A percentile compares a stretch with the other conserved stretches of the same genome.
phyloP scores from a whole-genome alignment of 2,113 vertebrate genomes.

The Mirounga angustirostris region DNA sequence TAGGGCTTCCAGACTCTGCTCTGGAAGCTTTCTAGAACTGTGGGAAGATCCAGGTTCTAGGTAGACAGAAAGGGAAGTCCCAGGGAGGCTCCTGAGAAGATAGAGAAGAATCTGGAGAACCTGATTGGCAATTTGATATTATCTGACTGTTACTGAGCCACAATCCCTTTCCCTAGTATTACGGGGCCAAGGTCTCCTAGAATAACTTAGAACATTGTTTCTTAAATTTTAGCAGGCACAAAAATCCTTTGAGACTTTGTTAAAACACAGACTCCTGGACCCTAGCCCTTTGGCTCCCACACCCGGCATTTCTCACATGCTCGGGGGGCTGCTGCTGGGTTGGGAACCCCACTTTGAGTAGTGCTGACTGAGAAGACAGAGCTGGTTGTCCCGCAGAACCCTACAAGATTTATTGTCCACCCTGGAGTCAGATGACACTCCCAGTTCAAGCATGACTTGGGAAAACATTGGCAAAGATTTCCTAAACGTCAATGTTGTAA shows the following conservation, averaged over 20 bases:
- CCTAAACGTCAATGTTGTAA: not conserved
- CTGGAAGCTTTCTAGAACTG: not conserved
- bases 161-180: not conserved
- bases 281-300: too few relatives aligned
- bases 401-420: too few relatives aligned
- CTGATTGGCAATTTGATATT: not conserved
- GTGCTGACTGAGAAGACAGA: not conserved
- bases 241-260: not conserved
- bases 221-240: not conserved
- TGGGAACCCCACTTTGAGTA: not conserved
- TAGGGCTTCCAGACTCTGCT: too few relatives aligned
- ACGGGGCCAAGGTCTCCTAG: not conserved
- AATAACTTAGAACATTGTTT: not conserved
- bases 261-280: not conserved
- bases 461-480: not conserved
- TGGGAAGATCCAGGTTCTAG: not conserved
- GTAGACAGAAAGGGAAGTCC: not conserved
- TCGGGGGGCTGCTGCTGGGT: not conserved
- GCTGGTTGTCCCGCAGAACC: not conserved
- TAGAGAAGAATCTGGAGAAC: not conserved
- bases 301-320: fast-evolving
- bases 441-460: not conserved
- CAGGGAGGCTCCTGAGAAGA: not conserved
- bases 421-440: not conserved
- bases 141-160: not conserved